phyloP scores from a whole-genome alignment of 2,113 vertebrate genomes.

The Gulo gulo region DNA sequence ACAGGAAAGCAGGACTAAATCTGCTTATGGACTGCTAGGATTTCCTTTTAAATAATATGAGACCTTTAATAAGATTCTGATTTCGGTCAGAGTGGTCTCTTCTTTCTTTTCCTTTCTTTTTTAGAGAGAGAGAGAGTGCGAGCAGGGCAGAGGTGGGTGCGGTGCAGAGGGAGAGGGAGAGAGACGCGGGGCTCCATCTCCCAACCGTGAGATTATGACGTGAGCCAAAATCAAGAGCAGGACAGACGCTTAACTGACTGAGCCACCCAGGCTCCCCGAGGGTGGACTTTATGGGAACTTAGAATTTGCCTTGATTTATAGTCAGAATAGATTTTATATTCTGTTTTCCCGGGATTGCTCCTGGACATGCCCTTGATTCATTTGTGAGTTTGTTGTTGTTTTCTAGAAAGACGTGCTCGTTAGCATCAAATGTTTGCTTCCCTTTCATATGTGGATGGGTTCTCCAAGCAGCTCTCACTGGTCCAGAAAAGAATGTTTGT shows the following conservation, averaged over 20 bases:
- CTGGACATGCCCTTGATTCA: background rate
- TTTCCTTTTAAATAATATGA: background rate
- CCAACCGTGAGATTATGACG: background rate
- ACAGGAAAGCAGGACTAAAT: conserved; percentile 20
- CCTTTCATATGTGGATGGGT: background rate
- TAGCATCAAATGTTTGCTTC: background rate
- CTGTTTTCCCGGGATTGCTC: background rate
- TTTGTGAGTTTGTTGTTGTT: background rate
- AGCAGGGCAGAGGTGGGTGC: background rate
- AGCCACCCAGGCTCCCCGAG: background rate
- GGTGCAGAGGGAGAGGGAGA: background rate
- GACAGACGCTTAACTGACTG: background rate
- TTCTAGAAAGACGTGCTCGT: background rate
- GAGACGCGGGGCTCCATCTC: background rate
- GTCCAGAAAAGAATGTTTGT: background rate
- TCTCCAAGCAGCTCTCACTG: background rate
- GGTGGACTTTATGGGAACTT: conserved; percentile 8
- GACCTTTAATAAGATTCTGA: background rate
- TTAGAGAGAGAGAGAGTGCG: background rate
- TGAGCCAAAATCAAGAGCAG: background rate
- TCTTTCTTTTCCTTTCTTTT: background rate
- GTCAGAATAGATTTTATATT: background rate
- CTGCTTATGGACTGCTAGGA: background rate
- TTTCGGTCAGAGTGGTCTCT: background rate
- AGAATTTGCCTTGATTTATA: background rate